Percentiles rank a stretch among this genome's conserved stretches.
Evolutionary conservation across 1,140 invertebrate genomes (phyloP).

Genomic region (Neodiprion fabricii): DNA sequence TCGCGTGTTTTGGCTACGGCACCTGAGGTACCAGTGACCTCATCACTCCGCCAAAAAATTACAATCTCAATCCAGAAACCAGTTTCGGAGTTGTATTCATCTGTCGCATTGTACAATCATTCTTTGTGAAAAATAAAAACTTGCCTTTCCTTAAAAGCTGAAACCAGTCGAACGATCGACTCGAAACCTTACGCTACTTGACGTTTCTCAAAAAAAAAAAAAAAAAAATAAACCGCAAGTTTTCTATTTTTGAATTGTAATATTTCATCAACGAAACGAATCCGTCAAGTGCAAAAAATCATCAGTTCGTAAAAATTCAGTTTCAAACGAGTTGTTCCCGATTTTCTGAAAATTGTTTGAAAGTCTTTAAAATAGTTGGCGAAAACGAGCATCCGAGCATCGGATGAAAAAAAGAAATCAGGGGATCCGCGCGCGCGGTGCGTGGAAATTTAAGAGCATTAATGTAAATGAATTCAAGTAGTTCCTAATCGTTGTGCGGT

Average conservation of each 20-base stretch:
- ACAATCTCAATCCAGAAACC: not conserved
- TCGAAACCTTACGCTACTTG: not conserved
- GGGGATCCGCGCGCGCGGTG: conserved; percentile 9
- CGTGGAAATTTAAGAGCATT: conserved; percentile 50
- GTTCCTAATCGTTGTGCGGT: conserved; percentile 55
- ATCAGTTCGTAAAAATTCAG: conserved; percentile 24
- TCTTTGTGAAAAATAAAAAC: not conserved
- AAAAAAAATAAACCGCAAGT: too few species aligned
- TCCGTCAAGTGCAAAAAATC: conserved; percentile 18
- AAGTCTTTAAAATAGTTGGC: not conserved
- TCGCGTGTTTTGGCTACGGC: not conserved
- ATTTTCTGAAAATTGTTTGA: too few species aligned
- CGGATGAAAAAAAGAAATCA: not conserved
- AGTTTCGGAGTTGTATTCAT: not conserved
- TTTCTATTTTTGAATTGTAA: too few species aligned
- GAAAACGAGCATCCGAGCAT: not conserved
- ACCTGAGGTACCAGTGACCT: not conserved
- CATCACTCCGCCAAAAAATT: too few species aligned
- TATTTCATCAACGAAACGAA: too few species aligned
- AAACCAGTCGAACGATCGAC: not conserved
- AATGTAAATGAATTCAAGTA: conserved; percentile 60
- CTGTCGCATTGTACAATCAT: not conserved
- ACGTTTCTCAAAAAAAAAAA: too few species aligned
- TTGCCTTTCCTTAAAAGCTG: too few species aligned
- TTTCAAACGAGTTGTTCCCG: conserved; percentile 15